Evolutionary conservation across 2,113 vertebrate genomes (phyloP).

Genomic region (Ginglymostoma cirratum): DNA sequence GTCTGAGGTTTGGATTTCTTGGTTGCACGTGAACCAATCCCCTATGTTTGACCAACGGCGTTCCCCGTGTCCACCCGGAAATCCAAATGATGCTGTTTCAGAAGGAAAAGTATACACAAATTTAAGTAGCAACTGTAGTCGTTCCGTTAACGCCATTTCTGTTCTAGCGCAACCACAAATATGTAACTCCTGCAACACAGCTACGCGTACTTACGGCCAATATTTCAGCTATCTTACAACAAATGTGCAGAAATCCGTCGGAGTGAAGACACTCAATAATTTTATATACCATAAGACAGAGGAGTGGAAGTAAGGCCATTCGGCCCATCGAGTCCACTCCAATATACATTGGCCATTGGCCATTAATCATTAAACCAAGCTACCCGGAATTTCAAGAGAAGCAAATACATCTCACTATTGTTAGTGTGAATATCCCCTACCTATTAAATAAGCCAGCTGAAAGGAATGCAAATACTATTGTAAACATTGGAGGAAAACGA

Average conservation of each 20-base stretch:
- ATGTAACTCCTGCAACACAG: neutral
- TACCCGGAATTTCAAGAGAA: neutral
- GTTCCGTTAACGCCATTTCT: neutral
- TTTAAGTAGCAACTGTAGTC: neutral
- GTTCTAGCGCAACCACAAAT: neutral
- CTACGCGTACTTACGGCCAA: neutral
- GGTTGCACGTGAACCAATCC: neutral
- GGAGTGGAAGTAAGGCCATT: no score
- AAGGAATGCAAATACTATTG: neutral
- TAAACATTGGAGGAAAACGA: neutral
- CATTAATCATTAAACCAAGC: neutral
- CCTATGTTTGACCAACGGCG: neutral
- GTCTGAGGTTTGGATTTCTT: neutral
- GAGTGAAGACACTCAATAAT: neutral
- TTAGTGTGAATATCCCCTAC: neutral
- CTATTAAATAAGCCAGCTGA: neutral
- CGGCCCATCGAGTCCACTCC: no score
- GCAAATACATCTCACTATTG: neutral
- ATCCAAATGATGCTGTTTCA: neutral
- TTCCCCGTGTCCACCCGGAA: neutral
- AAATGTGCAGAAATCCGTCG: neutral
- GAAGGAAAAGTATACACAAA: no score
- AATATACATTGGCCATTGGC: no score
- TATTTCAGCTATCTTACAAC: neutral
- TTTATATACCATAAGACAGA: no score